Base-by-base conservation (phyloP, 23 tunicate genomes). In the Styela plicata region DNA sequence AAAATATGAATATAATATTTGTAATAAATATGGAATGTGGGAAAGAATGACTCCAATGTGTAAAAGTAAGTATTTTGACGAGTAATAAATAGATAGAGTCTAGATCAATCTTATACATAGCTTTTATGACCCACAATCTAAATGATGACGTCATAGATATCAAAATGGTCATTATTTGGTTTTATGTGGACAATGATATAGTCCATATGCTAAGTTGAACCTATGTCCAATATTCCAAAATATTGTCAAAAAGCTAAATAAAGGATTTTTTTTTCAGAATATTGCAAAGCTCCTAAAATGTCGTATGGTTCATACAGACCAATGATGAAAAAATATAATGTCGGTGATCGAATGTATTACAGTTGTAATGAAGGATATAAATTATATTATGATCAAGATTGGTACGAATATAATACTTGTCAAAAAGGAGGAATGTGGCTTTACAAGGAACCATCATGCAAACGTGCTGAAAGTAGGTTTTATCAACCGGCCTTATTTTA, bases 351-450 rank as follows among this genome's bases (percentile, higher is more conserved):
- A 17, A 28, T 73, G 26, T 73, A 73, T 62, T 73, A 73, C 61
- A 1, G 2, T 31, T 73, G 78, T 31, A 35, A 73, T 19, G 78
- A 73, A 20, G 78, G 78, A 27, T 73, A 73, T 31, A 73, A 34
- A 35, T 62, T 33, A 62, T 34, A 17, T 24, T 73, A 73, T 31
- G 44, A 22, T 0, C 18, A 73, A 1, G 78, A 73, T 73, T 73
- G 78, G 78, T 73, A 33, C 57, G 78, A 73, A 27, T 73, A 73
- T 62, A 73, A 34, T 31, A 73, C 57, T 16, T 73, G 78, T 27
- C 30, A 24, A 31, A 1, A 35, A 1, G 44, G 32, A 23, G 78
- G 78, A 1, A 24, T n/a, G 18, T 73, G 78, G 78, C 27, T 16
- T 24, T 73, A 33, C 78, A 73, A 33, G 62, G 33, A 31, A 0